These are phyloP conservation scores for Germaria angustata DNA, from an alignment of 2,888 invertebrate species.

Conservation along the genomic window DNA sequence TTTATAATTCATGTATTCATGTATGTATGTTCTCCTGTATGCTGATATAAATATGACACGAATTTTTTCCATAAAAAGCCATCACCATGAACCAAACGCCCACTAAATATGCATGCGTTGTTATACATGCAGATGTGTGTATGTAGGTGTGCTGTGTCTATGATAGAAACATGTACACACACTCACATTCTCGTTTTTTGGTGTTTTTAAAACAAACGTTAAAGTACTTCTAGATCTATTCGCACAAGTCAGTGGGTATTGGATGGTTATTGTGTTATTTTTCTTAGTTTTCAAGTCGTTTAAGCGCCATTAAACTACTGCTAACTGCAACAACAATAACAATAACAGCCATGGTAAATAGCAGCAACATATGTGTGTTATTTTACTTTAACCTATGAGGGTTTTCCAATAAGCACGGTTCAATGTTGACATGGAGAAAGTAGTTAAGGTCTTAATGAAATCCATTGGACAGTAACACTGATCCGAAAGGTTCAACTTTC, in stretches of 20 bases:
- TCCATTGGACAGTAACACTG: no score
- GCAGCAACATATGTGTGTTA: constrained; percentile 10
- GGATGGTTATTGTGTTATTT: constrained; percentile 13
- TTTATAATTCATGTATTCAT: neutral
- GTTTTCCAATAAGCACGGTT: no score
- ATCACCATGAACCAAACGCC: constrained; percentile 23
- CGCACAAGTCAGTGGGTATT: neutral
- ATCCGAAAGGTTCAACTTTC: no score
- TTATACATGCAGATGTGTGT: neutral
- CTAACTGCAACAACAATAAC: constrained; percentile 25
- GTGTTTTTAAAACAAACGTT: constrained; percentile 42
- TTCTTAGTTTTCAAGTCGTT: constrained; percentile 20
- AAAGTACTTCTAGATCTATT: constrained; percentile 12
- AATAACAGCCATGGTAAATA: neutral
- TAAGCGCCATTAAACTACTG: constrained; percentile 20
- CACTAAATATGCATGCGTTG: neutral
- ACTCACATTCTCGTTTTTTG: neutral
- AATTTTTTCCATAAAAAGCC: neutral
- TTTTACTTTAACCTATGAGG: no score
- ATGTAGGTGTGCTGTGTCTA: neutral
- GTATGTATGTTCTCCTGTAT: neutral
- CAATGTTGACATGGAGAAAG: no score
- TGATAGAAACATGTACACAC: neutral
- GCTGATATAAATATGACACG: neutral
- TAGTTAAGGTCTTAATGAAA: no score